Conservation (phyloP, 1,140 invertebrate species). For the Conus betulinus region DNA sequence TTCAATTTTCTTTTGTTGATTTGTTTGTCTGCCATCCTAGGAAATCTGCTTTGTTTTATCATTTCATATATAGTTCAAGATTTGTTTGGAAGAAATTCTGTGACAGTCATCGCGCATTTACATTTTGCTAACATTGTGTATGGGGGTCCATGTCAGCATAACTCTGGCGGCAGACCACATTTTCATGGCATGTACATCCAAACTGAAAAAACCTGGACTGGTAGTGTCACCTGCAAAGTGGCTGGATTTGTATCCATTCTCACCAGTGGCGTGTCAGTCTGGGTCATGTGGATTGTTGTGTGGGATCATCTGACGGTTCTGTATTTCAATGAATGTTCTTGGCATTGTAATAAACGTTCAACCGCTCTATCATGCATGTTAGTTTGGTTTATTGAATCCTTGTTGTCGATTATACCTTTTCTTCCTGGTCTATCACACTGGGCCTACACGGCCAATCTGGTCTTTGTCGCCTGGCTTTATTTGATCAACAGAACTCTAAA, state of each 20-base stretch:
- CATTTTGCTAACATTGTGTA: conserved; percentile 62
- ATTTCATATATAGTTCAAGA: not conserved
- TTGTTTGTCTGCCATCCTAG: not conserved
- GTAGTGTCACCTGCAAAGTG: conserved; percentile 51
- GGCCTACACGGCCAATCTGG: conserved; percentile 50
- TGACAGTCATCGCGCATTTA: conserved; percentile 55
- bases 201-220: conserved; percentile 53
- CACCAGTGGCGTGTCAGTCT: conserved; percentile 58
- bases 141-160: conserved; percentile 65
- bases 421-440: conserved; percentile 43
- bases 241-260: conserved; percentile 61
- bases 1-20: not conserved
- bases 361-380: not conserved
- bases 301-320: conserved; percentile 56
- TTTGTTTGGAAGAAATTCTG: conserved; percentile 6
- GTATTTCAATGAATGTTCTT: conserved; percentile 51
- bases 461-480: conserved; percentile 53
- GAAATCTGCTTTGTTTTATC: not conserved
- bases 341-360: conserved; percentile 5
- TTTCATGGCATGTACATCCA: conserved; percentile 56
- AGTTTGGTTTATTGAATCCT: conserved; percentile 39
- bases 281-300: conserved; percentile 60
- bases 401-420: conserved; percentile 45
- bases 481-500: conserved; percentile 30
- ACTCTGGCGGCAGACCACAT: conserved; percentile 55